Base-by-base conservation (phyloP, 2,888 invertebrate species). In the Aproaerema taeniolella region DNA sequence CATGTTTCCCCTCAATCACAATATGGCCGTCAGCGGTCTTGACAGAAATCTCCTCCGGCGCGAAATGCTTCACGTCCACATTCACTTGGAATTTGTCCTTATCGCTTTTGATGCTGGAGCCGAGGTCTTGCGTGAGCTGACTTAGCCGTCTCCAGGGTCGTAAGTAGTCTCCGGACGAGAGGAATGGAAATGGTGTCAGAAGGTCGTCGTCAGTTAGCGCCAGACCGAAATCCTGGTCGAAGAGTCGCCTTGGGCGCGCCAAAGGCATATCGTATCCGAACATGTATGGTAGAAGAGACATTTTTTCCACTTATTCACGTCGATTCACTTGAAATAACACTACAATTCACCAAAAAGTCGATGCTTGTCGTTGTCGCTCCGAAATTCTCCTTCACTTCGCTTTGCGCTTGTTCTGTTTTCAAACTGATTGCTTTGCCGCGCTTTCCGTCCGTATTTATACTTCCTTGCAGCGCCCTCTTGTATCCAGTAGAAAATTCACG, bases 1-100 rank as follows among this genome's bases (percentile, higher is more conserved):
- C 92, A 53, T 94, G 94, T 59, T 91, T 92, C 0, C 91, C 93
- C 63, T 94, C 93, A 6, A 93, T 80, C 2, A 93, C 82, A 8
- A 94, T 86, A 34, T 75, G 86, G 35, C 90, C 88, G 38, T 92
- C 92, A 0, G 89, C 87, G 0, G 91, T 91, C 66, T 92, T 93
- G 1, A 95, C 93, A 0, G 87, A 82, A 30, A 95, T 89, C 58
- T 94, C 94, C 32, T 90, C 89, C 0, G 93, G 93, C 2, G 88
- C 71, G 55, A 93, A 94, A 50, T 93, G 91, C 47, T 91, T 90
- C 1, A 94, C 92, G 58, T 94, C 93, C 52, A 93, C 68, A 52
- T 89, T 89, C 1, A 92, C 88, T 60, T 91, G 89, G 56, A 90
- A 92, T 39, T 68, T 80, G 31, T 89, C 81, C 13, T 86, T 81